Percentiles rank a stretch among this genome's conserved stretches.
These are phyloP conservation scores for Pygocentrus nattereri DNA, from an alignment of 2,797 vertebrate genomes.

Conservation along the genomic window DNA sequence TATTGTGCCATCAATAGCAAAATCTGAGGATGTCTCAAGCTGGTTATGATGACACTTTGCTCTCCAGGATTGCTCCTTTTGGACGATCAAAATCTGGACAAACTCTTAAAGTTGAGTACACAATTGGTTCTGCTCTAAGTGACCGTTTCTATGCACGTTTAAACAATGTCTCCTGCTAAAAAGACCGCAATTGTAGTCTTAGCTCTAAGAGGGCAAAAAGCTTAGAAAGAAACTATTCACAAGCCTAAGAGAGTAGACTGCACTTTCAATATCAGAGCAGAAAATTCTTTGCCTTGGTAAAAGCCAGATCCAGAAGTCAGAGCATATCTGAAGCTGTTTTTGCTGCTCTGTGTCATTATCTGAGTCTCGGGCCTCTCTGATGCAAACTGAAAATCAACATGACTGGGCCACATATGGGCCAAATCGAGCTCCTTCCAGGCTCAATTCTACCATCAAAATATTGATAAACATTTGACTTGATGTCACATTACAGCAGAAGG, in stretches of 20 bases:
- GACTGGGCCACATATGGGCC: constrained; percentile 22
- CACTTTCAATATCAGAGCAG: constrained; percentile 14
- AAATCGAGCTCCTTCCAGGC: constrained; percentile 58
- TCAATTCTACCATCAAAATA: constrained; percentile 57
- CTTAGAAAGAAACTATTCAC: neutral
- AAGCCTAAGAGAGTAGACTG: neutral
- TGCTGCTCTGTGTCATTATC: neutral
- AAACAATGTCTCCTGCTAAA: neutral
- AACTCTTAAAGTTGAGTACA: no score
- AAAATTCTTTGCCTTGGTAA: neutral
- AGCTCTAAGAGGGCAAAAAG: neutral
- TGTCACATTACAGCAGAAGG: constrained; percentile 13
- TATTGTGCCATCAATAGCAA: no score
- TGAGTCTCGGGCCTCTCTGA: neutral
- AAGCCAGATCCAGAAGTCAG: neutral
- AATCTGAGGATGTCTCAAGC: no score
- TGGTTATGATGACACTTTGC: no score
- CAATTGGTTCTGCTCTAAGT: neutral
- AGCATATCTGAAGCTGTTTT: neutral
- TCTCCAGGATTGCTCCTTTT: no score
- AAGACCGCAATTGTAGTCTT: neutral
- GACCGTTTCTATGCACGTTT: neutral
- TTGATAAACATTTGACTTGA: constrained; percentile 21
- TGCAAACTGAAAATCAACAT: constrained; percentile 46
- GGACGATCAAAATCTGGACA: no score